Evolutionary conservation across 2,797 vertebrate species (phyloP), one percentile per base, ranked within the genome.

Genomic region (Eospalax fontanierii): DNA sequence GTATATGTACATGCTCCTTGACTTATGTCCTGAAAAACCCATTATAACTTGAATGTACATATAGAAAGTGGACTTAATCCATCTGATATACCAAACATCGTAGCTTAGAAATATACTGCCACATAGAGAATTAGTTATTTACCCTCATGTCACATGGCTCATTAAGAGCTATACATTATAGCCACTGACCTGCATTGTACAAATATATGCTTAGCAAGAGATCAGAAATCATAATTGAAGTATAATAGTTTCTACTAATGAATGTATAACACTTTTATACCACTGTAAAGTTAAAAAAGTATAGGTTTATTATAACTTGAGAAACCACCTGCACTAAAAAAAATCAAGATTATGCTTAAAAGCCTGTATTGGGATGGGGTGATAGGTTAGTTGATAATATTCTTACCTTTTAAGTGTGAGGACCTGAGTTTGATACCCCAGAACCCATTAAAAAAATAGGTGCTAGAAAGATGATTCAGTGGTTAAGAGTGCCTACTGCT

Each of bases 321-420:
- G 35, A 35, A 10, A 30, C 54, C 54, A 61, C 22, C 38, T 30
- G 38, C 79, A 71, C 70, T 92, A 92, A 70, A 84, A 90, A 61
- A 85, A 38, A 61, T 82, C 26, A 65, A 91, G n/a, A 88, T 75
- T 73, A 24, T 66, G n/a, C 38, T 76, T 93, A 82, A 82, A 84
- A 65, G n/a, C 61, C 57, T 73, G 40, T 59, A 80, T 80, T 94
- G 84, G 46, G 38, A 59, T 65, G 26, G 15, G 40, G 10, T 43
- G 15, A 65, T 43, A 40, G 28, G 61, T 30, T 18, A 22, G 38
- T 28, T 43, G 38, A 43, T 65, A 43, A 40, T 6, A 40, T 22
- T 82, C 38, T 82, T 82, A 35, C 65, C 59, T 43, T 22, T 6
- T 65, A 40, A 33, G 61, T 43, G 19, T 82, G 61, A 82, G 26